Percentiles rank a stretch among this genome's conserved stretches.
phyloP scores from a whole-genome alignment of 2,113 vertebrate species.

The Actinemys pallida region DNA sequence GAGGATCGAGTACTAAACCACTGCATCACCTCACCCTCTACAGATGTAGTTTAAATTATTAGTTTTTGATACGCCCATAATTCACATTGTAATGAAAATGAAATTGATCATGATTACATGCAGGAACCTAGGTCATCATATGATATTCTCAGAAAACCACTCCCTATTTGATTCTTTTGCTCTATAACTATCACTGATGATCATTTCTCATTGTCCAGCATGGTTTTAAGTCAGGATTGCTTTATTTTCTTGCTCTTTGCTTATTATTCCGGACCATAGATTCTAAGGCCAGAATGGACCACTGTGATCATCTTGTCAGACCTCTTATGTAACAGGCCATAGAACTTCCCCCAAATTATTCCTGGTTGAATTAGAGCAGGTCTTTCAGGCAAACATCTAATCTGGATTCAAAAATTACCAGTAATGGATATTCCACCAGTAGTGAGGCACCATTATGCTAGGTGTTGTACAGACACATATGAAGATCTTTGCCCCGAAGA shows the following conservation, averaged over 20 bases:
- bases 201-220: accelerated
- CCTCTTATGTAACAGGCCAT: background rate
- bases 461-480: background rate
- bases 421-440: background rate
- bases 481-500: accelerated
- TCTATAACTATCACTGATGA: background rate
- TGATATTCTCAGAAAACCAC: background rate
- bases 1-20: constrained; percentile 55
- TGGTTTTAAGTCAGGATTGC: background rate
- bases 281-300: background rate
- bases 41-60: constrained; percentile 52
- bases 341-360: background rate
- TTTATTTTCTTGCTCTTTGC: background rate
- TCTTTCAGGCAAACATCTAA: background rate
- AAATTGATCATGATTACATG: background rate
- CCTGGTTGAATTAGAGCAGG: background rate
- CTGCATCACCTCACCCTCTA: constrained; percentile 44
- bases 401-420: background rate
- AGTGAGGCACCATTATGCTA: accelerated
- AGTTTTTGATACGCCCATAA: constrained; percentile 45
- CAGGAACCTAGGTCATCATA: background rate
- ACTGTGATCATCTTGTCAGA: background rate
- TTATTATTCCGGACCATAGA: background rate
- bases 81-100: constrained; percentile 26
- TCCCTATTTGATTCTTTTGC: background rate